phyloP scores from a whole-genome alignment of 2,888 invertebrate genomes.

The Pterostichus niger region DNA sequence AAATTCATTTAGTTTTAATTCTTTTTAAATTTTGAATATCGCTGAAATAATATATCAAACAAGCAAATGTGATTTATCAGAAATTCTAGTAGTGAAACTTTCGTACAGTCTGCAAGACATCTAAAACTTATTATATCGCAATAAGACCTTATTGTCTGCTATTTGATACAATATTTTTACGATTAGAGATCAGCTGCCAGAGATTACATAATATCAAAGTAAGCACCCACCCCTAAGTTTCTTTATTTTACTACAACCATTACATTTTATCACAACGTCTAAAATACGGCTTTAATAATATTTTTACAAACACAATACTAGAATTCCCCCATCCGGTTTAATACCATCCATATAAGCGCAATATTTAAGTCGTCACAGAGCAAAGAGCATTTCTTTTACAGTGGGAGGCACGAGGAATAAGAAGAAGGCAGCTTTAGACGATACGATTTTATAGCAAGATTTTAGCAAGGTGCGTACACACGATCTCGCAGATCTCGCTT shows the following conservation, averaged over 20 bases:
- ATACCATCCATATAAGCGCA: slow-evolving; percentile 49
- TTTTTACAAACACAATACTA: slow-evolving; percentile 49
- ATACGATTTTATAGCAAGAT: slow-evolving; percentile 13
- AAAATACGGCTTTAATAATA: slow-evolving; percentile 61
- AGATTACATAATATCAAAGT: slow-evolving; percentile 21
- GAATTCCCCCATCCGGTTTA: slow-evolving; percentile 34
- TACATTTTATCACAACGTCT: slow-evolving; percentile 61
- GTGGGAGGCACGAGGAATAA: not conserved
- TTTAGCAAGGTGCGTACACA: slow-evolving; percentile 13
- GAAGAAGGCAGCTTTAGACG: slow-evolving; percentile 8
- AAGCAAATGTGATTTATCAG: no score
- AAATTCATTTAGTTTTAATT: no score
- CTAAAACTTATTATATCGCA: not conserved
- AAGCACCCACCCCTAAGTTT: not conserved
- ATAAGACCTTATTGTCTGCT: slow-evolving; percentile 14
- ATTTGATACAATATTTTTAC: slow-evolving; percentile 44
- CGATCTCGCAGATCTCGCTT: slow-evolving; percentile 3
- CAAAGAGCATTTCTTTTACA: slow-evolving; percentile 45
- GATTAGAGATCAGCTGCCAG: slow-evolving; percentile 31
- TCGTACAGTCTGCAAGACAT: not conserved
- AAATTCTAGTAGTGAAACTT: not conserved
- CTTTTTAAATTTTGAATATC: no score
- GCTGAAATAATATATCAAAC: no score
- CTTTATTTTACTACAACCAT: slow-evolving; percentile 37
- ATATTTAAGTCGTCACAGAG: slow-evolving; percentile 58